Evolutionary conservation across 2,888 invertebrate genomes (phyloP), one percentile per base, ranked within the genome.

Genomic region (Latrodectus elegans): DNA sequence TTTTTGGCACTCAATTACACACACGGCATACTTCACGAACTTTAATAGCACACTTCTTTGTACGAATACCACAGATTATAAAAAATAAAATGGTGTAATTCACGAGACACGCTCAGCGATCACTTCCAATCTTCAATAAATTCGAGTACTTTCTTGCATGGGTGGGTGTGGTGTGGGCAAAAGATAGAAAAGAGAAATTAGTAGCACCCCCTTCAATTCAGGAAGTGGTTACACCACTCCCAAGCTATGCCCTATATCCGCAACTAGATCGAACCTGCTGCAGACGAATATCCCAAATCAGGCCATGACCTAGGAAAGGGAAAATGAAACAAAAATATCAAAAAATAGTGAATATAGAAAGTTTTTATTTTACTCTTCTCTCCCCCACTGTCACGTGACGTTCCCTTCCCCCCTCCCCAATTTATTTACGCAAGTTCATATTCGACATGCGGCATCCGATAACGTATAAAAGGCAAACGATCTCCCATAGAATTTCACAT

Each of bases 151-250:
- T 73, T 26, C 75, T 77, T 9, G 26, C 15, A 75, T 60, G 79
- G 78, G 78, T 78, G 87, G 82, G 87, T 86, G 86, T 87, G 87
- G 82, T 87, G 67, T 81, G 72, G 26, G 51, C 51, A 12, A 78
- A 78, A 17, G 68, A 67, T 70, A 78, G 67, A 80, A 84, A 87
- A 81, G 65, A 67, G 51, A 60, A 78, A 83, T 78, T 83, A 64
- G 60, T 67, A 51, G 78, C 78, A 78, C 78, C 88, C 88, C 88
- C 88, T 88, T 84, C 88, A 83, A 51, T 80, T 84, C 84, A 88
- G 88, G 88, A 88, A 88, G 88, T 88, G 55, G 82, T 83, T 76
- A n/a, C 88, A 88, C 88, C 88, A 88, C 88, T 88, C 88, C 88
- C 84, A 60, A 60, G 49, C 68, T 38, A 55, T 88, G 88, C 75